Percentiles rank a stretch among this genome's conserved stretches.
Evolutionary conservation across 2,888 invertebrate species (phyloP).

Genomic region (Stenichneumon culpator): DNA sequence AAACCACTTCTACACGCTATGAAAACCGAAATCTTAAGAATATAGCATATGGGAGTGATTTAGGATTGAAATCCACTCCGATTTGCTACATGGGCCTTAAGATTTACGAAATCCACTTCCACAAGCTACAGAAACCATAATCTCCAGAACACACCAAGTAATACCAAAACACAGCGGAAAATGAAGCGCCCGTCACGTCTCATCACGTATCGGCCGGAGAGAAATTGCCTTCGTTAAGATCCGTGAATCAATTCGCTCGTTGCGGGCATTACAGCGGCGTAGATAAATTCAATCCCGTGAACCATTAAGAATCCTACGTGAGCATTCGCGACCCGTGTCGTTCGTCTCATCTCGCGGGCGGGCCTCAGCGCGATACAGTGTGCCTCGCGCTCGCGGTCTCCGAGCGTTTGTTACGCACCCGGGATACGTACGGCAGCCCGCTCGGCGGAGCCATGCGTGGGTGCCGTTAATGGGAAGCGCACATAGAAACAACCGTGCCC

Average conservation of each 20-base stretch:
- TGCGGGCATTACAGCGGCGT: constrained; percentile 22
- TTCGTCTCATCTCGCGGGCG: constrained; percentile 70
- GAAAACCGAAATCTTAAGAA: no score
- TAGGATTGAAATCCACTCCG: no score
- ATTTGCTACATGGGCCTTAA: no score
- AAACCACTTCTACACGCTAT: no score
- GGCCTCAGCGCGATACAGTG: constrained; percentile 43
- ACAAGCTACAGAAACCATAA: no score
- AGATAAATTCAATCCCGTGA: constrained; percentile 79
- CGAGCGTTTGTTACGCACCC: constrained; percentile 71
- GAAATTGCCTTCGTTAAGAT: not conserved
- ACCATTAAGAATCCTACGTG: constrained; percentile 71
- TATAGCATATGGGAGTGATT: no score
- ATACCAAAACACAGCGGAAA: not conserved
- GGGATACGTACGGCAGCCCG: constrained; percentile 49
- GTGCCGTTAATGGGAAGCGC: constrained; percentile 83
- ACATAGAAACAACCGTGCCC: constrained; percentile 82
- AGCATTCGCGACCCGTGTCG: constrained; percentile 62
- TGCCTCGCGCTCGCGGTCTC: constrained; percentile 52
- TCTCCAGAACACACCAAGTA: no score
- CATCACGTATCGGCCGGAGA: not conserved
- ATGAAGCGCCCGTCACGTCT: not conserved
- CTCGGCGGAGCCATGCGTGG: constrained; percentile 76
- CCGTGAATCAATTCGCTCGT: constrained; percentile 25
- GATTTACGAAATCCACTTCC: no score